A percentile compares a stretch with the other conserved stretches of the same genome.
Conservation (phyloP, 1,140 invertebrate genomes). For the Andricus grossulariae region DNA sequence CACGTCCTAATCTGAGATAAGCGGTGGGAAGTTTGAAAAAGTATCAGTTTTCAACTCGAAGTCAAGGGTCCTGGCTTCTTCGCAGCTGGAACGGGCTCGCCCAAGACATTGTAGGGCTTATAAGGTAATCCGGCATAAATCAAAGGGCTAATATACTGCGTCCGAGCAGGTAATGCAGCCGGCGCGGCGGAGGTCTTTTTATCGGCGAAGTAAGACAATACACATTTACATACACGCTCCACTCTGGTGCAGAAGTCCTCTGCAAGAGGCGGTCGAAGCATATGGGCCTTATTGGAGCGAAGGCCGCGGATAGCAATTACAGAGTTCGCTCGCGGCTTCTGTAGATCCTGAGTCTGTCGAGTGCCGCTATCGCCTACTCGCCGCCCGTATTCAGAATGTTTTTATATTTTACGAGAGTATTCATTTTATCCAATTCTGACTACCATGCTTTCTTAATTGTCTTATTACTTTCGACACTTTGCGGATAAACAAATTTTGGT, state of each 20-base stretch:
- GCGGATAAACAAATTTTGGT: too few relatives aligned
- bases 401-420: background rate
- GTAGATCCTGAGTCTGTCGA: conserved; percentile 39
- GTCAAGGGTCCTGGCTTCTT: conserved; percentile 16
- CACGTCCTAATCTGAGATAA: background rate
- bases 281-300: conserved; percentile 64
- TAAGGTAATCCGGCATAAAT: conserved; percentile 68
- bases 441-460: too few relatives aligned
- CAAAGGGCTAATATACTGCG: conserved; percentile 74
- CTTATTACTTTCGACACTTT: too few relatives aligned
- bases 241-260: conserved; percentile 49
- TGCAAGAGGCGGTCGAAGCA: conserved; percentile 50
- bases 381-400: background rate
- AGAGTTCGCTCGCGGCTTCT: conserved; percentile 57
- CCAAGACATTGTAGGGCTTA: conserved; percentile 28
- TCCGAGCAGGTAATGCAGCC: conserved; percentile 66
- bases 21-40: background rate
- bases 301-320: conserved; percentile 65
- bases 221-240: conserved; percentile 70
- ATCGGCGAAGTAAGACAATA: conserved; percentile 73
- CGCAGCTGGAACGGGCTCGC: background rate
- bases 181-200: conserved; percentile 69
- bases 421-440: background rate
- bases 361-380: background rate
- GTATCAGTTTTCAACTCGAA: background rate